A percentile compares a stretch with the other conserved stretches of the same genome.
Conservation (phyloP, 64 coral and sea anemone species). For the Actinia tenebrosa region DNA sequence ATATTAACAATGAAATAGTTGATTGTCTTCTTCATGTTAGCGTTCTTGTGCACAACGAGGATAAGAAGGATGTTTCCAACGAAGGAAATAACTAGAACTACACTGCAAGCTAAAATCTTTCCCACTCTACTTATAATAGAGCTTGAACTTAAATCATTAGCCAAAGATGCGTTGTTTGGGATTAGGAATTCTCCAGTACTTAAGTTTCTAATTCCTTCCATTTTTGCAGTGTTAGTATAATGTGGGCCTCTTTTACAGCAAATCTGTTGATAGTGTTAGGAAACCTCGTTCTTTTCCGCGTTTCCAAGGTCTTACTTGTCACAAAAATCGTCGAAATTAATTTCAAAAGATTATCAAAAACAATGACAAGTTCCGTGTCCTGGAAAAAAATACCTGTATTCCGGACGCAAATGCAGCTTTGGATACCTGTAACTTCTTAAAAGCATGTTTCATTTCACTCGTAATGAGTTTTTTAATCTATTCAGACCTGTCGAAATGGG, state of each 20-base stretch:
- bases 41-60: slow-evolving; percentile 27
- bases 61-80: slow-evolving; percentile 32
- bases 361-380: not conserved
- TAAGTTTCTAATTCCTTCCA: not conserved
- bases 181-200: not conserved
- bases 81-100: slow-evolving; percentile 22
- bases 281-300: not conserved
- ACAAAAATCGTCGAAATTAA: not conserved
- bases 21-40: slow-evolving; percentile 18
- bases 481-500: not conserved
- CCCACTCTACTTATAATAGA: not conserved
- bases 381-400: not conserved
- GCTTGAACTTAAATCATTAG: not conserved
- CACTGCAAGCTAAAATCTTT: not conserved
- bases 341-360: not conserved
- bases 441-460: not conserved
- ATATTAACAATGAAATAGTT: slow-evolving; percentile 51
- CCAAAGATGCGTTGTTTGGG: not conserved
- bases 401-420: not conserved
- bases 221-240: not conserved
- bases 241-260: not conserved
- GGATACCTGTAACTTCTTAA: not conserved
- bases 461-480: not conserved
- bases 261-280: not conserved
- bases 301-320: not conserved